Base-by-base conservation (phyloP, 1,140 invertebrate genomes). In the Neomicropteryx cornuta region DNA sequence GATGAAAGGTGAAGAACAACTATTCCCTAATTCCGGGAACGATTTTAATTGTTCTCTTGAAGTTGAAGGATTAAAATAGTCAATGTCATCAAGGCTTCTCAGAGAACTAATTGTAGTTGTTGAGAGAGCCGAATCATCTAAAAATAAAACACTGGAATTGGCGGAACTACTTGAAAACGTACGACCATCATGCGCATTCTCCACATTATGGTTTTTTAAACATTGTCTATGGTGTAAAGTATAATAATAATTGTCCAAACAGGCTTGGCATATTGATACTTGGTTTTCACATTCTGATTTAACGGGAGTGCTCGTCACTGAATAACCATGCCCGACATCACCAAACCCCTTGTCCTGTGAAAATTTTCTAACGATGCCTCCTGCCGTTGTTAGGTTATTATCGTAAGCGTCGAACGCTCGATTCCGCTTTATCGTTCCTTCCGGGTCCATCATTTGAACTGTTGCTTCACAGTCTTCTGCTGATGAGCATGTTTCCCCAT, bases 31-130 rank as follows among this genome's bases (percentile, higher is more conserved):
- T n/a, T n/a, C n/a, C n/a, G n/a, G n/a, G n/a, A n/a, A n/a, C n/a
- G n/a, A n/a, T n/a, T n/a, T n/a, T 27, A 46, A 28, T 20, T 43
- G 36, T 29, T 47, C 45, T 27, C 42, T 24, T 10, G 45, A 47
- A 6, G 45, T 39, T n/a, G 45, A 43, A 14, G 42, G 42, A 31
- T 47, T 47, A 3, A 47, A 20, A 21, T 67, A 65, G 32, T 73
- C 71, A 21, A 73, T 44, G 49, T 78, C 77, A 51, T 77, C 77
- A 17, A 75, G 57, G 8, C 72, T 73, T 21, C 75, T 60, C 23
- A 77, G 52, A 3, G 76, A 75, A 51, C 66, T 66, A 5, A 65
- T 59, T 10, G 66, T 62, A 2, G 67, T 68, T 5, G 66, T 63
- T 2, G 65, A 68, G 17, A 66, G 46, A 49, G 48, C 68, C 44